Evolutionary conservation across 2,888 invertebrate genomes (phyloP), one percentile per base, ranked within the genome.

Genomic region (Schrankia costaestrigalis): DNA sequence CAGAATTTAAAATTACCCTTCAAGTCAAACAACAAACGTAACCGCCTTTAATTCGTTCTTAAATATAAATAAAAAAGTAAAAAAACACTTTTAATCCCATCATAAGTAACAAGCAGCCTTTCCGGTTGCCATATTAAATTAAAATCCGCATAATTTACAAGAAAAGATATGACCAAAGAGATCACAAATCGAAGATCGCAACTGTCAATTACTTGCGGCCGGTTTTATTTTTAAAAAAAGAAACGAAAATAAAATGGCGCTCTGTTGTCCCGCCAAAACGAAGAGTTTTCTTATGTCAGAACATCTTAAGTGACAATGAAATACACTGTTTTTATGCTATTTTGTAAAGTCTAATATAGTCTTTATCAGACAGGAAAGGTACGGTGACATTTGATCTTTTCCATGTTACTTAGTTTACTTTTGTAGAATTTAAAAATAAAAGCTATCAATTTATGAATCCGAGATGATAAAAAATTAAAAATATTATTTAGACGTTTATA

Each of bases 161-260:
- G n/a, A 39, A 35, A 50, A 63, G 45, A 56, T 57, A 65, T 67
- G 64, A 67, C 54, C 61, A 48, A 46, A 33, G 35, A 43, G 45
- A 50, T 46, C 54, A 55, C 56, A 57, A 61, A 61, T 62, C 63
- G 60, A 65, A 51, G 63, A 66, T 63, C 62, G 65, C 54, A 56
- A 58, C 66, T 71, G 71, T 71, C 71, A 71, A 71, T 71, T 71
- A 71, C 60, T 47, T 52, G 44, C 49, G 46, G 51, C 53, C 46
- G 46, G 34, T 56, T 47, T 42, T 41, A 49, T 43, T 26, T 50
- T 49, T 29, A 22, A 54, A 56, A 63, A 70, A 63, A 50, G 32
- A 15, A 42, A 51, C 38, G 52, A 54, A 51, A 26, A 3, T 35
- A 52, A 44, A 38, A 44, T 55, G 56, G 56, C 46, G 47, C 23